These are phyloP conservation scores for Bufo gargarizans DNA, from an alignment of 2,113 vertebrate genomes.

Conservation along the genomic window DNA sequence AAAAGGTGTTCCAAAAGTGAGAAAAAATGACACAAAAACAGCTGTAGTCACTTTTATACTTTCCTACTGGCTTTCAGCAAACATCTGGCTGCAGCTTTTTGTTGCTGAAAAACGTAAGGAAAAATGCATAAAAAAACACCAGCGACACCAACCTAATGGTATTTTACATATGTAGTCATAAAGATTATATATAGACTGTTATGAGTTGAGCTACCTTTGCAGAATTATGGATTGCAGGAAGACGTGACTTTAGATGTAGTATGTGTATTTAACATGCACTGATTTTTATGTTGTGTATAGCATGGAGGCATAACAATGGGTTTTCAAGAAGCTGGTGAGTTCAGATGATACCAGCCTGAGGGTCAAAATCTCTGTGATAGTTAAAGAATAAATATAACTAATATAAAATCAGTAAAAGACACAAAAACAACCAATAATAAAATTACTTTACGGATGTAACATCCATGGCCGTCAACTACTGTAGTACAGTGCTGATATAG, in stretches of 20 bases:
- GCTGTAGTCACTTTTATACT: no score
- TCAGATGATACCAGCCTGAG: background rate
- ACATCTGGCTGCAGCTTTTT: no score
- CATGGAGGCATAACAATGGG: conserved; percentile 36
- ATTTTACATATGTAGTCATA: no score
- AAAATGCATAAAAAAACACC: no score
- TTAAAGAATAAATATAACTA: background rate
- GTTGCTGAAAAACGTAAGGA: no score
- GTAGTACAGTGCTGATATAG: background rate
- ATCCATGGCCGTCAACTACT: background rate
- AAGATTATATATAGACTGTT: background rate
- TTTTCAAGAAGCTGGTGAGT: conserved; percentile 5
- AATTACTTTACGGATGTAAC: background rate
- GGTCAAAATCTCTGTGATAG: background rate
- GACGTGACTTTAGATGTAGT: background rate
- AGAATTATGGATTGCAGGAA: background rate
- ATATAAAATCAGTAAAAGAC: background rate
- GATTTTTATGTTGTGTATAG: background rate
- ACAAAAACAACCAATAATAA: background rate
- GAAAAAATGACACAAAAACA: no score
- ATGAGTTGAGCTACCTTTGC: background rate
- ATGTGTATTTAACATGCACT: conserved; percentile 18
- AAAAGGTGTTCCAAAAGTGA: no score
- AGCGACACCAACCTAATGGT: no score
- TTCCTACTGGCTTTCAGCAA: no score